Conservation (phyloP, 2,888 invertebrate species). For the Argyresthia albistria region DNA sequence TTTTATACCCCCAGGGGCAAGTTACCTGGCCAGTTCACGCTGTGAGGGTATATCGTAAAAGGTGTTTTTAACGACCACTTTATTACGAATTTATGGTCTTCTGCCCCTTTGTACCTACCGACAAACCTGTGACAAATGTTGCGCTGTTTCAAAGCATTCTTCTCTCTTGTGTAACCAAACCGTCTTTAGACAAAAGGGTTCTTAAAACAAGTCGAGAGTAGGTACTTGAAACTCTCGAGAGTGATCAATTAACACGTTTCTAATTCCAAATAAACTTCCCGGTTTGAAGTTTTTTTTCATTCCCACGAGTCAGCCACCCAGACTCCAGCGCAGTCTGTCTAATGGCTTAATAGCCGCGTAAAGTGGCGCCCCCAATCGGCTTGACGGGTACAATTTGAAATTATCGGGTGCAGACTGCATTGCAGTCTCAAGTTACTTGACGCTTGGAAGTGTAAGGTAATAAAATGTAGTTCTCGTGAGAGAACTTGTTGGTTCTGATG, state of each 20-base stretch:
- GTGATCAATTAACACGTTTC: slow-evolving; percentile 11
- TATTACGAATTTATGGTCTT: slow-evolving; percentile 41
- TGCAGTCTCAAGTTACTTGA: not conserved
- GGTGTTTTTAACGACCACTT: slow-evolving; percentile 30
- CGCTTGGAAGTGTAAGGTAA: slow-evolving; percentile 6
- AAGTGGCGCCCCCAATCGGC: slow-evolving; percentile 10
- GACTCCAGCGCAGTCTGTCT: slow-evolving; percentile 4
- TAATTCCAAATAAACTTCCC: slow-evolving; percentile 1
- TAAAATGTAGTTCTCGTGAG: slow-evolving; percentile 18
- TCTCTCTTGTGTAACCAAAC: no score
- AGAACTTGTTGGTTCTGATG: slow-evolving; percentile 1
- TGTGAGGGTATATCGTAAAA: slow-evolving; percentile 20
- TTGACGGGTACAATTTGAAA: slow-evolving; percentile 1
- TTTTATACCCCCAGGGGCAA: slow-evolving; percentile 1
- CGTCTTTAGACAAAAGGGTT: not conserved
- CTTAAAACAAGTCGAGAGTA: not conserved
- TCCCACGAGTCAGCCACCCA: slow-evolving; percentile 11
- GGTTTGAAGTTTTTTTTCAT: slow-evolving; percentile 10
- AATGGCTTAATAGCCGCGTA: slow-evolving; percentile 17
- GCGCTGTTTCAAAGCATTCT: not conserved
- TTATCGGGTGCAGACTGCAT: not conserved
- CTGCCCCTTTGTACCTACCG: slow-evolving; percentile 28
- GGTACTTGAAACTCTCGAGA: not conserved
- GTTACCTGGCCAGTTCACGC: slow-evolving; percentile 19
- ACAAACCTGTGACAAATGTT: slow-evolving; percentile 5